These are phyloP conservation scores for Eulemur rufifrons DNA, from an alignment of 2,113 vertebrate genomes.

Conservation along the genomic window DNA sequence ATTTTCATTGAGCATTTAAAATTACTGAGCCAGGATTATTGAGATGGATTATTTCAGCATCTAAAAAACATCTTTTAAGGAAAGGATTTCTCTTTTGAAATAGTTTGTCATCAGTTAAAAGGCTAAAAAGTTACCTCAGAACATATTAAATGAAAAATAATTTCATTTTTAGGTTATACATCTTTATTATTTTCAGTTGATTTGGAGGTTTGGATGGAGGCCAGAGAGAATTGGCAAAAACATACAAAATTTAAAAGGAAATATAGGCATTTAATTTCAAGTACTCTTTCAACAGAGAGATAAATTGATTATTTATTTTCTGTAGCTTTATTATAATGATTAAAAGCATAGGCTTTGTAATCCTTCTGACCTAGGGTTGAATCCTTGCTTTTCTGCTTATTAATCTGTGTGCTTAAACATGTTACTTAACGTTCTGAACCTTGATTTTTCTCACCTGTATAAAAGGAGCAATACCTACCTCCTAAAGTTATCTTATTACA, in stretches of 20 bases:
- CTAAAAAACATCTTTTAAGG: slow-evolving; percentile 5
- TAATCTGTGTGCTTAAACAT: neutral
- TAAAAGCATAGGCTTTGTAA: slow-evolving; percentile 11
- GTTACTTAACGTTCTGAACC: neutral
- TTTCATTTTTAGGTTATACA: slow-evolving; percentile 5
- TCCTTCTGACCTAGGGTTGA: neutral
- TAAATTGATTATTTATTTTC: slow-evolving; percentile 7
- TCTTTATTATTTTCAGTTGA: slow-evolving; percentile 51
- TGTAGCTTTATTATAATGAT: neutral
- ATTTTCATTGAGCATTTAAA: neutral
- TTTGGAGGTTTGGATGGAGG: neutral
- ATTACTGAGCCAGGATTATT: neutral
- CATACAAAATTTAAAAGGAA: slow-evolving; percentile 4
- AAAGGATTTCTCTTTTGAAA: slow-evolving; percentile 41
- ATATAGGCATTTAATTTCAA: neutral
- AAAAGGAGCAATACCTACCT: neutral
- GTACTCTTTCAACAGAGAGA: neutral
- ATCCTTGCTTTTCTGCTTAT: neutral
- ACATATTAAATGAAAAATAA: slow-evolving; percentile 53
- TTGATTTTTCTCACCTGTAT: neutral
- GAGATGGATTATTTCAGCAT: neutral
- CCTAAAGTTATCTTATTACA: neutral
- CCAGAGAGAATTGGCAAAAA: slow-evolving; percentile 19
- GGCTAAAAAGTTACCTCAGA: slow-evolving; percentile 3
- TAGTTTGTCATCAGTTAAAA: slow-evolving; percentile 13